phyloP scores from a whole-genome alignment of 2,113 vertebrate genomes.

The Halcyon malimbica region DNA sequence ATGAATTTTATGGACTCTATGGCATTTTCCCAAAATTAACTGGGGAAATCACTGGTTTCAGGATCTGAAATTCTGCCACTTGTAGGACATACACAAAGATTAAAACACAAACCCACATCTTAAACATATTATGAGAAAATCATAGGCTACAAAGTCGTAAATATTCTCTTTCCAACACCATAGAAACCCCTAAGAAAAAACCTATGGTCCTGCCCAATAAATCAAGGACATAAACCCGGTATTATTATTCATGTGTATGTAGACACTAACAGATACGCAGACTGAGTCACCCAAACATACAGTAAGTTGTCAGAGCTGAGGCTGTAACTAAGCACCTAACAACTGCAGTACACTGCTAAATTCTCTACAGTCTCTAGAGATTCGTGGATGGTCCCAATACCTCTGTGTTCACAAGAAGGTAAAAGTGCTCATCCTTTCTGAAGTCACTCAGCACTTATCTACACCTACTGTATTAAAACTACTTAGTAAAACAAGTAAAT shows the following conservation, averaged over 20 bases:
- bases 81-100: background rate
- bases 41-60: background rate
- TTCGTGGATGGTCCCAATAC: background rate
- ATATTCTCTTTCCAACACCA: background rate
- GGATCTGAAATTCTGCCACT: background rate
- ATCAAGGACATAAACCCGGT: background rate
- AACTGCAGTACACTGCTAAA: background rate
- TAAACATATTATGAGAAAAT: background rate
- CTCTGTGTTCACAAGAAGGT: background rate
- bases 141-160: background rate
- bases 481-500: background rate
- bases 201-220: background rate
- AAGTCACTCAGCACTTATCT: background rate
- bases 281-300: background rate
- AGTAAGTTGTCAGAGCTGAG: background rate
- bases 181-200: background rate
- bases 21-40: background rate
- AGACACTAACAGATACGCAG: background rate
- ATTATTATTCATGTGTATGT: background rate
- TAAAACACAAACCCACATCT: background rate
- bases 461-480: fast-evolving
- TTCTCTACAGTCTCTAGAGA: background rate
- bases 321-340: background rate
- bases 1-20: background rate
- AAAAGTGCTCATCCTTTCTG: background rate